Percentiles rank a stretch among this genome's conserved stretches.
phyloP scores from a whole-genome alignment of 2,888 invertebrate genomes.

The Elgonia sp. region DNA sequence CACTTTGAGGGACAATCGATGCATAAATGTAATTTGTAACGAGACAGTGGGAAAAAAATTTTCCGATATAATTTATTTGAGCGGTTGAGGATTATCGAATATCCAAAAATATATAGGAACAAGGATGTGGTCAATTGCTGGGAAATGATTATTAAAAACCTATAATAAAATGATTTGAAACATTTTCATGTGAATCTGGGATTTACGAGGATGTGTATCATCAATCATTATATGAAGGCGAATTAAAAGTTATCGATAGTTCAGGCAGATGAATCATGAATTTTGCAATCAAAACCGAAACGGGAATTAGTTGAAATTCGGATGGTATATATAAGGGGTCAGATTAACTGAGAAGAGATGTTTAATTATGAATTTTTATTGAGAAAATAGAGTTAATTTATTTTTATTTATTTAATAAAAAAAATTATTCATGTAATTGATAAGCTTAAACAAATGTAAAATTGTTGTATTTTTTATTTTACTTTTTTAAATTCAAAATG shows the following conservation, averaged over 20 bases:
- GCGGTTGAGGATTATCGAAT: constrained; percentile 30
- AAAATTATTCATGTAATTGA: too few relatives aligned
- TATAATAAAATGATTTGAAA: constrained; percentile 8
- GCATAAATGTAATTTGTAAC: constrained; percentile 54
- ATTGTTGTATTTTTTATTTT: too few relatives aligned
- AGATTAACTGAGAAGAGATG: too few relatives aligned
- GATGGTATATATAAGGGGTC: too few relatives aligned
- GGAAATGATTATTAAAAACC: constrained; percentile 11
- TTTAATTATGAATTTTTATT: too few relatives aligned
- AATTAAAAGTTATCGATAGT: constrained; percentile 13
- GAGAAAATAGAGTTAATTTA: too few relatives aligned
- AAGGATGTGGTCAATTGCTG: constrained; percentile 32
- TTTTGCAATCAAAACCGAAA: too few relatives aligned
- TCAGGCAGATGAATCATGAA: too few relatives aligned
- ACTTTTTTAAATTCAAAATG: too few relatives aligned
- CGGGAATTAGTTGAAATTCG: too few relatives aligned
- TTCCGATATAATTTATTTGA: constrained; percentile 32
- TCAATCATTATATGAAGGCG: constrained; percentile 8
- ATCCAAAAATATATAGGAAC: constrained; percentile 28
- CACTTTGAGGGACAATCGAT: constrained; percentile 52
- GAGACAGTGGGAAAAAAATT: constrained; percentile 31
- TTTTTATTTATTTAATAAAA: too few relatives aligned
- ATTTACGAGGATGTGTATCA: not conserved
- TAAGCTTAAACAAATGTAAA: too few relatives aligned
- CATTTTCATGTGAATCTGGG: not conserved